These are phyloP conservation scores for Erethizon dorsatum DNA, from an alignment of 2,797 vertebrate genomes.

Conservation along the genomic window DNA sequence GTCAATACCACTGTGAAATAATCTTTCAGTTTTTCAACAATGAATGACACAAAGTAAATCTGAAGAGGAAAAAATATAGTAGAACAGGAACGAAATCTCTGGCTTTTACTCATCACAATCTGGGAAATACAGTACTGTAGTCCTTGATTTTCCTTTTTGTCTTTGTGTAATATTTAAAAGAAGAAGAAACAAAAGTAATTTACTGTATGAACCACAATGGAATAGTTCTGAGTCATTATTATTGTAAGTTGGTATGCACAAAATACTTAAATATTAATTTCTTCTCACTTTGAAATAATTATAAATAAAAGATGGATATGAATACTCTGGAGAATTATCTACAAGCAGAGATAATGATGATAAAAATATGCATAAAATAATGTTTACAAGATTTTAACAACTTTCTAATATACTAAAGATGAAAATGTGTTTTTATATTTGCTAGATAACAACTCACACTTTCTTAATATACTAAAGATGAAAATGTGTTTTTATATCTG, in stretches of 20 bases:
- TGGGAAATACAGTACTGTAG: conserved; percentile 52
- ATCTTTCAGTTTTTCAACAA: conserved; percentile 45
- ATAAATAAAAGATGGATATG: conserved; percentile 39
- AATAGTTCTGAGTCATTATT: conserved; percentile 52
- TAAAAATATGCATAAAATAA: conserved; percentile 48
- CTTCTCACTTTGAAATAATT: conserved; percentile 37
- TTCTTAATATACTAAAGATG: conserved; percentile 60
- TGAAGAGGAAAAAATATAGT: conserved; percentile 31
- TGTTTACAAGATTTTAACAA: conserved; percentile 53
- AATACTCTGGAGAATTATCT: conserved; percentile 12
- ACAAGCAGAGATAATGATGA: conserved; percentile 27
- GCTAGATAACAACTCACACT: neutral
- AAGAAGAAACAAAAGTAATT: conserved; percentile 53
- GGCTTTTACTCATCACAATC: neutral
- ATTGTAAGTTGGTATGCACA: neutral
- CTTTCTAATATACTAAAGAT: conserved; percentile 60
- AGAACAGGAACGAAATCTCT: conserved; percentile 27
- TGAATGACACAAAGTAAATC: conserved; percentile 48
- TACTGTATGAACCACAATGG: conserved; percentile 44
- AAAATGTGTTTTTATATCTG: conserved; percentile 61
- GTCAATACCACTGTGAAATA: conserved; percentile 58
- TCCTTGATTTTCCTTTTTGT: conserved; percentile 6
- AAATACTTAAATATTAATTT: conserved; percentile 53
- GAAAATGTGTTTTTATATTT: conserved; percentile 59
- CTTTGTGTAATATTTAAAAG: conserved; percentile 60